Conservation (phyloP, 2,888 invertebrate species). For the Myopa testacea region DNA sequence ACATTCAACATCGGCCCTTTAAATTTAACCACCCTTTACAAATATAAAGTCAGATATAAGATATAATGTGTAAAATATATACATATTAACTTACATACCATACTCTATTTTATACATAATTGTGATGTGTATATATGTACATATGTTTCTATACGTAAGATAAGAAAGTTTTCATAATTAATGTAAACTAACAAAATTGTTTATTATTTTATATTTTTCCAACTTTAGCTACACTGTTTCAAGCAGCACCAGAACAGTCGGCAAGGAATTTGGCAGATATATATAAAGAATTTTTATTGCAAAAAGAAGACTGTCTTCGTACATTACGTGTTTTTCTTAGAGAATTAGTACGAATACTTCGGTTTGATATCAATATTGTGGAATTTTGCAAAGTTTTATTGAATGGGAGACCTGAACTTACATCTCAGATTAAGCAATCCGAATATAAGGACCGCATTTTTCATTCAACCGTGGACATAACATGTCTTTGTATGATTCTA, state of each 20-base stretch:
- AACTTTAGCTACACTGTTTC: conserved; percentile 80
- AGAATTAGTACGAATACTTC: conserved; percentile 87
- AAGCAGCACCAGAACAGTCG: conserved; percentile 83
- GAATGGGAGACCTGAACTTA: conserved; percentile 72
- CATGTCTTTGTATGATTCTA: conserved; percentile 86
- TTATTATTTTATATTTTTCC: conserved; percentile 8
- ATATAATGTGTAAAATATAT: no score
- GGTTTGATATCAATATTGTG: conserved; percentile 83
- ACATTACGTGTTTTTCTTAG: conserved; percentile 87
- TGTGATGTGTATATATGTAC: no score
- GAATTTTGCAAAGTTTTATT: conserved; percentile 85
- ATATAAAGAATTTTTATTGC: conserved; percentile 85
- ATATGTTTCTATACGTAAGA: no score
- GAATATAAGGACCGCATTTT: conserved; percentile 88
- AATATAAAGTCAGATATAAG: no score
- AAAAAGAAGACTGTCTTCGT: conserved; percentile 90
- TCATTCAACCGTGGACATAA: conserved; percentile 83
- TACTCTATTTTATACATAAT: no score
- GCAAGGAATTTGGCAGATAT: conserved; percentile 87
- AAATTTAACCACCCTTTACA: no score
- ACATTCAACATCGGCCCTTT: no score
- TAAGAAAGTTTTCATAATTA: no score
- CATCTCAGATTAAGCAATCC: conserved; percentile 73
- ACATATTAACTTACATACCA: no score
- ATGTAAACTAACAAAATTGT: no score